Base-by-base conservation (phyloP, 2,888 invertebrate species). In the Rhorus exstirpatorius region DNA sequence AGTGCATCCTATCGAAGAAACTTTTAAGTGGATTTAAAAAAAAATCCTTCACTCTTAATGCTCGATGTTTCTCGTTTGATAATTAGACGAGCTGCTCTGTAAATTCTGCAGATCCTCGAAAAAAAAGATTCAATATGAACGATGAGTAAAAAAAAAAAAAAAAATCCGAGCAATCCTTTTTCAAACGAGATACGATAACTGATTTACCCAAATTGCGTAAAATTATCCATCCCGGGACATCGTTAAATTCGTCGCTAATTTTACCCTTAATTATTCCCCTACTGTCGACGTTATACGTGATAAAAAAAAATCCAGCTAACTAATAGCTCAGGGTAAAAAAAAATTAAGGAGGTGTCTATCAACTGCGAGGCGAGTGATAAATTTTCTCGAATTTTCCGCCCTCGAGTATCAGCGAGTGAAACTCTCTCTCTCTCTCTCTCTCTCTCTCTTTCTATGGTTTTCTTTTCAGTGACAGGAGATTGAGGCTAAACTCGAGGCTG, bases 291-390 rank as follows among this genome's bases (percentile, higher is more conserved):
- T 51, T 51, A 21, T 21, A 4, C 10, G 8, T 44, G 19, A 12
- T 24, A 24, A 72, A 35, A 35, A 60, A 21, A 55, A 38, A 1
- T 0, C 10, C 4, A 38, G 4, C 38, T 7, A 3, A 8, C 31
- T 6, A 31, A 31, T 31, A 38, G 1, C 7, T 8, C 1, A 38
- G 8, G 8, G 24, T 21, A 51, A 24, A 58, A 49, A 19, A 53
- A 60, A 35, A 41, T 65, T 44, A 53, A 31, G 31, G 10, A 8
- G 55, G 49, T 35, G n/a, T 68, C 51, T n/a, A 74, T 79, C 74
- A 68, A 68, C 51, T 24, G 35, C n/a, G 35, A 41, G 61, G 58
- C 68, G 68, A 68, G 68, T 68, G 79, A 74, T 46, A 74, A 55
- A 65, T 58, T 68, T 53, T 53, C 67, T 38, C 53, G 24, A 63